Evolutionary conservation across 2,113 vertebrate species (phyloP).

Genomic region (Laticauda colubrina): DNA sequence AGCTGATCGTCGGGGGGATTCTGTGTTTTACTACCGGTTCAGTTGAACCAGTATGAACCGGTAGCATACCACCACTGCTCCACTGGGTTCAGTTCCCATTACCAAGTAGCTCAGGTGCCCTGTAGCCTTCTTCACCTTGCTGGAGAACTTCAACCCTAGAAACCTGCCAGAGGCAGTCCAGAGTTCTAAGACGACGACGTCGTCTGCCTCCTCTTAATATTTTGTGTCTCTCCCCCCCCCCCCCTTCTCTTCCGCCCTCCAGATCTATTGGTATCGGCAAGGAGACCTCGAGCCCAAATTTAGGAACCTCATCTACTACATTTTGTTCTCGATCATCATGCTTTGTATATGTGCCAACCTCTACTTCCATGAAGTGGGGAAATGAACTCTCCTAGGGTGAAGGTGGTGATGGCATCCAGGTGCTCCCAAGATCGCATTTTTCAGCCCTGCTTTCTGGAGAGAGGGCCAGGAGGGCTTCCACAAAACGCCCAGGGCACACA

Average conservation of each 20-base stretch:
- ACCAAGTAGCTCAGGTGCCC: not conserved
- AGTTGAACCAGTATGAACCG: too few species aligned
- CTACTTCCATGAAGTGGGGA: constrained; percentile 93
- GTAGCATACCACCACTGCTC: too few species aligned
- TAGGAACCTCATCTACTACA: constrained; percentile 95
- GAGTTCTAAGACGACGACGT: not conserved
- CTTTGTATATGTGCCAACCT: constrained; percentile 99
- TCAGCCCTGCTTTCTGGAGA: constrained; percentile 18
- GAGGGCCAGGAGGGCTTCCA: constrained; percentile 37
- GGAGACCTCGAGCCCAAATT: constrained; percentile 98
- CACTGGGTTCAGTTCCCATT: not conserved
- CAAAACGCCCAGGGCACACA: constrained; percentile 42
- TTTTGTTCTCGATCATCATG: constrained; percentile 89
- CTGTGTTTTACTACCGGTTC: too few species aligned
- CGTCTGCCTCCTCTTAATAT: not conserved
- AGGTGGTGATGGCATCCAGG: constrained; percentile 29
- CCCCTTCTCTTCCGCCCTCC: constrained; percentile 30
- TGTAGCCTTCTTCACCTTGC: not conserved
- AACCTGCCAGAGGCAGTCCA: not conserved
- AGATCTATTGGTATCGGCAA: constrained; percentile 98
- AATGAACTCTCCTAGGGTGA: constrained; percentile 65
- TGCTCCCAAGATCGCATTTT: not conserved
- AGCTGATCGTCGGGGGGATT: too few species aligned
- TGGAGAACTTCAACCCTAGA: not conserved
- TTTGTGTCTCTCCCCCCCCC: not conserved